Conservation (phyloP, 1,140 invertebrate genomes). For the Bradynema listronoti region DNA sequence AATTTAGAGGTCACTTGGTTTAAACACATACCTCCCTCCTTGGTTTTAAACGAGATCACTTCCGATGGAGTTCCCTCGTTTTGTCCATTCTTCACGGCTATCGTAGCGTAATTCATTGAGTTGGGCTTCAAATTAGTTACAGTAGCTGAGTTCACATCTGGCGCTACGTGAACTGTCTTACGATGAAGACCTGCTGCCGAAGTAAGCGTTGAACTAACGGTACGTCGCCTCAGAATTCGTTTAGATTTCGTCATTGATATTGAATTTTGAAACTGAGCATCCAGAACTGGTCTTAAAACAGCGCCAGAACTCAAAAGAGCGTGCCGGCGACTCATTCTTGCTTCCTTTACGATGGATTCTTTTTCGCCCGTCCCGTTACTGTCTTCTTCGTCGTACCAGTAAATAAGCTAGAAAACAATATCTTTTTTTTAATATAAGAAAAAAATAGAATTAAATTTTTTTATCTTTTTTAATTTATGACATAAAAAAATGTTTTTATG, state of each 20-base stretch:
- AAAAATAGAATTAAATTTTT: too few species aligned
- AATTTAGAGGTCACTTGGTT: too few species aligned
- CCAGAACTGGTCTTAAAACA: background rate
- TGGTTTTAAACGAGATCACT: constrained; percentile 74
- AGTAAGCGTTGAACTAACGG: too few species aligned
- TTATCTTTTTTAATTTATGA: too few species aligned
- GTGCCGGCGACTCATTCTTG: background rate
- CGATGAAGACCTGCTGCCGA: too few species aligned
- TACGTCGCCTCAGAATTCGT: too few species aligned
- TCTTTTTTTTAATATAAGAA: too few species aligned
- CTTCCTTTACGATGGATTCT: background rate
- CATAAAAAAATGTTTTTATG: too few species aligned
- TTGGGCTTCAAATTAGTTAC: constrained; percentile 79
- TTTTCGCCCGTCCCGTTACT: constrained; percentile 27
- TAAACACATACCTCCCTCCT: constrained; percentile 81
- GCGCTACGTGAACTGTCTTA: constrained; percentile 19
- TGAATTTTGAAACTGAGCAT: too few species aligned
- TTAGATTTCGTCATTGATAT: too few species aligned
- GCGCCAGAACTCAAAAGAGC: too few species aligned
- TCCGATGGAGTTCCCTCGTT: constrained; percentile 83
- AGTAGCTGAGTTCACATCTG: constrained; percentile 67
- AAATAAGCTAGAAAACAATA: constrained; percentile 44
- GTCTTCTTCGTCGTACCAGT: constrained; percentile 50
- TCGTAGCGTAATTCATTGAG: constrained; percentile 76
- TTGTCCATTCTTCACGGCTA: constrained; percentile 75